Percentiles rank a stretch among this genome's conserved stretches.
These are phyloP conservation scores for Achroia grisella DNA, from an alignment of 1,140 invertebrate species.

Conservation along the genomic window DNA sequence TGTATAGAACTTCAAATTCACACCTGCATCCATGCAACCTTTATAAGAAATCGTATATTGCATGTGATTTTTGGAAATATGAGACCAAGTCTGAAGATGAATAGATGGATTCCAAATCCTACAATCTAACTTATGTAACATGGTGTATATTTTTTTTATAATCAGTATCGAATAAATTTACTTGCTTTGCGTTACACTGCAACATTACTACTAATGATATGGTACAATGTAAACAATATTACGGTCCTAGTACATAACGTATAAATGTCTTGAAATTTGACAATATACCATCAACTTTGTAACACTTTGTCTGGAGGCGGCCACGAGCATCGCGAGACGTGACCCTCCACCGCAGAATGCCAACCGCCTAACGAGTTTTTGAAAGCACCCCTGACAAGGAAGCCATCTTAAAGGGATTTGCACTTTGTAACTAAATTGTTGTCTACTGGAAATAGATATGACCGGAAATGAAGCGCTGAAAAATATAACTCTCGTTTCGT, in stretches of 20 bases:
- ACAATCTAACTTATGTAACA: too few species aligned
- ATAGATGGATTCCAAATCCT: too few species aligned
- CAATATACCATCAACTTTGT: background rate
- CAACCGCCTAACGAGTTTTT: constrained; percentile 66
- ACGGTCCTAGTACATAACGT: background rate
- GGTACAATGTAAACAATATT: too few species aligned
- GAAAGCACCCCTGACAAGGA: constrained; percentile 46
- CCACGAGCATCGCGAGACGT: constrained; percentile 34
- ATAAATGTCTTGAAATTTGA: background rate
- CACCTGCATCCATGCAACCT: too few species aligned
- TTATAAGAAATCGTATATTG: too few species aligned
- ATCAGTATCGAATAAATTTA: too few species aligned
- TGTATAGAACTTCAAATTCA: too few species aligned
- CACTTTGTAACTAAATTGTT: constrained; percentile 59
- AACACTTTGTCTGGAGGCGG: constrained; percentile 21
- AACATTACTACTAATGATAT: too few species aligned
- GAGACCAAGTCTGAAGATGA: too few species aligned
- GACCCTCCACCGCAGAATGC: constrained; percentile 59
- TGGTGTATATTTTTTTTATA: too few species aligned
- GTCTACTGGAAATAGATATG: constrained; percentile 16
- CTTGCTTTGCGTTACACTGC: too few species aligned
- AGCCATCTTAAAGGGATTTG: constrained; percentile 63
- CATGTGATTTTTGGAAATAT: too few species aligned
- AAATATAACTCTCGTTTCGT: background rate
- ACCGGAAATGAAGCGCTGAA: background rate